A percentile compares a stretch with the other conserved stretches of the same genome.
Conservation (phyloP, 2,113 vertebrate species). For the Tychaedon coryphoeus region DNA sequence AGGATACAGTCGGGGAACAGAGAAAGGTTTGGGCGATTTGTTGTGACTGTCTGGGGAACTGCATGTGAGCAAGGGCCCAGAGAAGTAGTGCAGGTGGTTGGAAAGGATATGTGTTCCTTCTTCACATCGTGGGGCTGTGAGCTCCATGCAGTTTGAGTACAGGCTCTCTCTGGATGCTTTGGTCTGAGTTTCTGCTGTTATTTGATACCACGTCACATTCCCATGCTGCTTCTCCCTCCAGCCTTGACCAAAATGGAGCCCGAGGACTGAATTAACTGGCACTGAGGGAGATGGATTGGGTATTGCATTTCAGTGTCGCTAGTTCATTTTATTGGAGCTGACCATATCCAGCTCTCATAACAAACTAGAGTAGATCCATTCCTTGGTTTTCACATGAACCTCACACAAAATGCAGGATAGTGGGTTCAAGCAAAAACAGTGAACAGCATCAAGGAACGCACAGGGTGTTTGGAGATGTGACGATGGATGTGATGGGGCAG, state of each 20-base stretch:
- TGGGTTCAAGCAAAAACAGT: background rate
- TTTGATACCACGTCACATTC: background rate
- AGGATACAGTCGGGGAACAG: background rate
- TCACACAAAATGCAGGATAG: background rate
- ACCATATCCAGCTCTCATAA: background rate
- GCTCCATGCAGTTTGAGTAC: background rate
- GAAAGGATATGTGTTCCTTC: background rate
- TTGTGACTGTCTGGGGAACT: background rate
- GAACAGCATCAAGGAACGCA: background rate
- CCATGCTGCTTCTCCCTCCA: background rate
- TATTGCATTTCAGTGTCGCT: background rate
- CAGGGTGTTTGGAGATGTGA: background rate
- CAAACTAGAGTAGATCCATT: background rate
- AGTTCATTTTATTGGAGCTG: background rate
- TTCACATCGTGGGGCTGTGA: background rate
- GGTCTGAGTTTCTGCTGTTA: background rate
- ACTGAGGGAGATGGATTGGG: background rate
- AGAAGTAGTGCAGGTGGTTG: background rate
- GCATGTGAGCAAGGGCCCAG: background rate
- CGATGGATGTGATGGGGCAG: fast-evolving
- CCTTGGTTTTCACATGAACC: background rate
- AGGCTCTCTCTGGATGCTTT: background rate
- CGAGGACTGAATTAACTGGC: slow-evolving; percentile 9
- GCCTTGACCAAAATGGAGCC: background rate
- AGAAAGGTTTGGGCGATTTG: background rate